Evolutionary conservation across 2,113 vertebrate species (phyloP), one percentile per base, ranked within the genome.

Genomic region (Pluvialis apricaria): DNA sequence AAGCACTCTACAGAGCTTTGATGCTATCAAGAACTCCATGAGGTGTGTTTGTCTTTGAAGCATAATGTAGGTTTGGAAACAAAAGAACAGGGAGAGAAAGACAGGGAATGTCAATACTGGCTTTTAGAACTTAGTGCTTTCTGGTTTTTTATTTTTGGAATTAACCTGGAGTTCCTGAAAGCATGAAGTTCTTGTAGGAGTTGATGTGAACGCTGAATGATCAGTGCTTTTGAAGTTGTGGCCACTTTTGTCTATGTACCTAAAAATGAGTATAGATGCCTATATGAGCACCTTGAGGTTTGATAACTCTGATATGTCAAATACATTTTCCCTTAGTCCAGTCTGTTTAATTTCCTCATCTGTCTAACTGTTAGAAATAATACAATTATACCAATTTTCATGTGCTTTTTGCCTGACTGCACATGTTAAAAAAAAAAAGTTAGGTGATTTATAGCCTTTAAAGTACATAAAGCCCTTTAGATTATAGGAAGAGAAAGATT

Each of bases 401-500:
- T 29, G 29, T 65, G 61, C 11, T 79, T 83, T 94, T 88, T 91
- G 26, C 52, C 68, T 78, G 68, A 62, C n/a, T 60, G 51, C 42
- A 36, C 5, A 5, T 47, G 25, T 62, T 69, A 51, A 77, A 72
- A 90, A 61, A 61, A 92, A 82, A 81, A 81, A 8, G 22, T 45
- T 80, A 77, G 73, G 49, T 88, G 87, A 94, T 80, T 69, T 64
- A 72, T 92, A 96, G 66, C 52, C 75, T 60, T 90, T 55, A 15
- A 94, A 92, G 65, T 90, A 44, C 75, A 42, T 72, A 95, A 95
- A 94, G 79, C 31, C 15, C 51, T 85, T 66, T 68, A 96, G 82
- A 65, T 82, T 72, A 90, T 72, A 82, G 87, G 38, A 93, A 94
- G 92, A 94, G 66, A 96, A 97, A 82, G 44, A 89, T 82, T 96